A percentile compares a stretch with the other conserved stretches of the same genome.
Conservation (phyloP, 1,140 invertebrate species). For the Pantala flavescens region DNA sequence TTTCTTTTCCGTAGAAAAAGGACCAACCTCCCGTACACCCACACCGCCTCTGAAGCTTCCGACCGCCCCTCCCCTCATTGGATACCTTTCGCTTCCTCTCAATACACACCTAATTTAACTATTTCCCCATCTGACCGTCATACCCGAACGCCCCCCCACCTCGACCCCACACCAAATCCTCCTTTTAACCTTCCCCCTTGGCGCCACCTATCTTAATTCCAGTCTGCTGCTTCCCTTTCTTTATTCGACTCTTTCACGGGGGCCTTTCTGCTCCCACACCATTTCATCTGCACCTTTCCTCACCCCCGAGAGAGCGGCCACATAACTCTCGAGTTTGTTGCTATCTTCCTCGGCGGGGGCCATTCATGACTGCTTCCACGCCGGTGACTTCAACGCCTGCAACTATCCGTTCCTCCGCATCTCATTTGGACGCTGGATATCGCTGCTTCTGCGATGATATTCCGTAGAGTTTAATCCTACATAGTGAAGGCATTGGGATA, state of each 20-base stretch:
- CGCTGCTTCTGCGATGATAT: too few species aligned
- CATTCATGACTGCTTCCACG: neutral
- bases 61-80: neutral
- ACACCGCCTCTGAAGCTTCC: neutral
- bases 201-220: conserved; percentile 1
- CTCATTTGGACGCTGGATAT: too few species aligned
- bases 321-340: neutral
- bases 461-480: too few species aligned
- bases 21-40: too few species aligned
- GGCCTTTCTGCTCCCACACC: neutral
- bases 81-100: neutral
- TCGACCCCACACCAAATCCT: neutral
- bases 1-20: too few species aligned
- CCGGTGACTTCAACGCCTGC: neutral
- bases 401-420: neutral
- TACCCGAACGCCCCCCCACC: neutral
- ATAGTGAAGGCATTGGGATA: too few species aligned
- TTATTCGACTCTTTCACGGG: neutral
- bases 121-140: neutral
- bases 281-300: neutral
- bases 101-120: conserved; percentile 3
- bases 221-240: neutral
- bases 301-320: neutral
- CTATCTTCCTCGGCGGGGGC: neutral
- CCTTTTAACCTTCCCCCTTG: neutral